A percentile compares a stretch with the other conserved stretches of the same genome.
Evolutionary conservation across 2,113 vertebrate species (phyloP).

Genomic region (Pomatostomus ruficeps): DNA sequence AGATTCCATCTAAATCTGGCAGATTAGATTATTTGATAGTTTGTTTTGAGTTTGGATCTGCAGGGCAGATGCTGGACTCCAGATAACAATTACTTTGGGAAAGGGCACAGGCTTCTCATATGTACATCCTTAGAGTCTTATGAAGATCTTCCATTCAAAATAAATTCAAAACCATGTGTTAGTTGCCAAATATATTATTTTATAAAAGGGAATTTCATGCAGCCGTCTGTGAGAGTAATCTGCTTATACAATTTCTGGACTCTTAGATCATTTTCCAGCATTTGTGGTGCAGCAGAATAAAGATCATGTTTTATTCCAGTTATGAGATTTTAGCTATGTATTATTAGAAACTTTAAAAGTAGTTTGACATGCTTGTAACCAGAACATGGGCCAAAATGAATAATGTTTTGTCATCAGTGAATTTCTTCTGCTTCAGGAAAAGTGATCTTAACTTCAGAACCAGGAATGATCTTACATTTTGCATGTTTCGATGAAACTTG

Average conservation of each 20-base stretch:
- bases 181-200: neutral
- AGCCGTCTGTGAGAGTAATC: neutral
- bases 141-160: neutral
- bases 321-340: neutral
- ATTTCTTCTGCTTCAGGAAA: conserved; percentile 1
- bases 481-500: neutral
- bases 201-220: neutral
- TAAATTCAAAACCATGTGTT: neutral
- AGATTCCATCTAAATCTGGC: neutral
- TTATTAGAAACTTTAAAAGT: neutral
- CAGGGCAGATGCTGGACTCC: neutral
- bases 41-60: neutral
- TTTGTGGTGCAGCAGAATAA: neutral
- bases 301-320: neutral
- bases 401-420: neutral
- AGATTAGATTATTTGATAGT: neutral
- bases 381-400: neutral
- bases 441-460: neutral
- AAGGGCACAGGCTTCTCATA: neutral
- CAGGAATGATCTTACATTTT: neutral
- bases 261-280: neutral
- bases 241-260: neutral
- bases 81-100: neutral
- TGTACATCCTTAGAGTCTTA: neutral
- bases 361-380: neutral